These are phyloP conservation scores for Coboldia fuscipes DNA, from an alignment of 1,140 invertebrate species.

Conservation along the genomic window DNA sequence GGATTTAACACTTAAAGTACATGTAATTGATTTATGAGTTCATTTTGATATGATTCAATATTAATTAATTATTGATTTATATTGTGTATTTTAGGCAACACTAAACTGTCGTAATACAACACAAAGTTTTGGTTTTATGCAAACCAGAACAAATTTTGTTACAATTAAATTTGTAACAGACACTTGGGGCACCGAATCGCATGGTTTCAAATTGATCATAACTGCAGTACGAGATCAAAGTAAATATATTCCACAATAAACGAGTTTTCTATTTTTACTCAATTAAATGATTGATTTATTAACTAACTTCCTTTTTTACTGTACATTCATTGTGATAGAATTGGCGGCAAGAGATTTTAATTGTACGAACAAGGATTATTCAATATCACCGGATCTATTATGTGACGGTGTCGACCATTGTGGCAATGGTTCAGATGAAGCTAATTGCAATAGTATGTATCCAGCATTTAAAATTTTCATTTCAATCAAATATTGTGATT, in stretches of 20 bases:
- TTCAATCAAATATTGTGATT: too few relatives aligned
- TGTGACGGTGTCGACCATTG: conserved; percentile 85
- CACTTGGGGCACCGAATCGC: conserved; percentile 70
- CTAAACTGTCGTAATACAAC: conserved; percentile 77
- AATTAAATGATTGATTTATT: not conserved
- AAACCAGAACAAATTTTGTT: conserved; percentile 79
- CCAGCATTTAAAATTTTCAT: not conserved
- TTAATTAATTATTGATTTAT: not conserved
- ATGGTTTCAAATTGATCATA: conserved; percentile 82
- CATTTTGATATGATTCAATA: not conserved
- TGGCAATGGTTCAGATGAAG: conserved; percentile 78
- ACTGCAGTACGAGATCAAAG: conserved; percentile 83
- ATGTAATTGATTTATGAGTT: not conserved
- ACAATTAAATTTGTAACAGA: conserved; percentile 86
- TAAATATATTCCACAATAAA: conserved; percentile 44
- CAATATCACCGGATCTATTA: conserved; percentile 67
- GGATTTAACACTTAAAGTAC: not conserved
- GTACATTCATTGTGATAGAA: conserved; percentile 31
- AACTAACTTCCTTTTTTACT: conserved; percentile 1
- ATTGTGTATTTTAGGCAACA: conserved; percentile 45
- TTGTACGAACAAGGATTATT: conserved; percentile 66
- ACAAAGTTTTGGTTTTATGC: conserved; percentile 63
- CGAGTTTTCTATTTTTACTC: not conserved
- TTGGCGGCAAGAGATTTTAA: conserved; percentile 72
- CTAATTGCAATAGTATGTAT: conserved; percentile 59